phyloP scores from a whole-genome alignment of 2,888 invertebrate genomes.

The Adelognathus sp. region DNA sequence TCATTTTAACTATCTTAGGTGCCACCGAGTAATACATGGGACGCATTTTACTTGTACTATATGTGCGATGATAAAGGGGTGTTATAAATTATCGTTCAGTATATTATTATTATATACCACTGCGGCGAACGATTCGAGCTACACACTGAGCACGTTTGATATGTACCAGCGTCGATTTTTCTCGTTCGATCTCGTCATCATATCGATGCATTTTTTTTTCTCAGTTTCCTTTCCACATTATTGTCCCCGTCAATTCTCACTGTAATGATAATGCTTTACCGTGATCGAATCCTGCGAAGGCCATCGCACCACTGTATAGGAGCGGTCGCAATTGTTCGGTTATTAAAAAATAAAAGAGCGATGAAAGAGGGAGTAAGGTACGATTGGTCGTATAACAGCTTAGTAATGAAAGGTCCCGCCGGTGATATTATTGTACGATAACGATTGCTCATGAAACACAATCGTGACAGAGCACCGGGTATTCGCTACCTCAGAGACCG shows the following conservation, averaged over 20 bases:
- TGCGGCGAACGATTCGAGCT: constrained; percentile 38
- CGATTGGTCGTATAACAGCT: neutral
- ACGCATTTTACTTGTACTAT: neutral
- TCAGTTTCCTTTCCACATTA: neutral
- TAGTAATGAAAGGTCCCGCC: neutral
- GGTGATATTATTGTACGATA: constrained; percentile 26
- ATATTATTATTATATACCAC: constrained; percentile 51
- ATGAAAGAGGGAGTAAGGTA: neutral
- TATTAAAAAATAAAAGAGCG: neutral
- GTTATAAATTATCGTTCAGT: constrained; percentile 49
- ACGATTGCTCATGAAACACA: constrained; percentile 32
- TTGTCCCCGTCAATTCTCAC: constrained; percentile 12
- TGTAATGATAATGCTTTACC: neutral
- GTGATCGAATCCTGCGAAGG: neutral
- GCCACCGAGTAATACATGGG: constrained; percentile 34
- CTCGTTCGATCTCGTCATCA: neutral
- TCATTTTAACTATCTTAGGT: constrained; percentile 49
- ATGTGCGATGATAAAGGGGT: constrained; percentile 37
- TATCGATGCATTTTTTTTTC: neutral
- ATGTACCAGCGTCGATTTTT: neutral
- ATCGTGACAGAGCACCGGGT: constrained; percentile 29
- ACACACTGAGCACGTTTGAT: neutral
- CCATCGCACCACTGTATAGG: too few relatives aligned
- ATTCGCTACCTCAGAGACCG: constrained; percentile 37
- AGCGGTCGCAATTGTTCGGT: constrained; percentile 4